Evolutionary conservation across 1,140 invertebrate genomes (phyloP), one percentile per base, ranked within the genome.

Genomic region (Venustaconcha ellipsiformis): DNA sequence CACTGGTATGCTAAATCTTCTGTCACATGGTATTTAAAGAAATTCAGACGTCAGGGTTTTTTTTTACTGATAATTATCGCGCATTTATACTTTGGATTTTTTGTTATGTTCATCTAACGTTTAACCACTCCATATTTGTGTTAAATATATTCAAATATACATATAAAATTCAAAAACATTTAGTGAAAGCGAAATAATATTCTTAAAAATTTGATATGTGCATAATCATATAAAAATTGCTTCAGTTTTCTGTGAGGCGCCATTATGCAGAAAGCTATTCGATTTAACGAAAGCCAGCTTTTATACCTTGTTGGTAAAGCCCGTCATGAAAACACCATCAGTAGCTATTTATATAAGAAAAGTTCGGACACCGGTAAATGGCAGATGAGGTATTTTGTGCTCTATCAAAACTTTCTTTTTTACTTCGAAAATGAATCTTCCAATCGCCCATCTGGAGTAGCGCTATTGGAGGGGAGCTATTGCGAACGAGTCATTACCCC

Each of bases 391-490:
- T 97, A 95, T 93, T 97, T 97, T 88, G 93, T 96, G 30, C 92
- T 98, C 5, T 97, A 97, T 88, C 96, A 97, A 93, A 98, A 97
- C 91, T 88, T 97, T 73, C 90, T 97, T 73, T 97, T 97, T 90
- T 97, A 97, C 90, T 97, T 95, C 88, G 96, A 98, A 82, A 94
- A 93, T 68, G 96, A 97, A 78, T 80, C 81, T n/a, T 80, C 86
- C 12, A 92, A 92, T 17, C 91, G 94, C 60, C 96, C 95, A 0
- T 95, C 94, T 1, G 96, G 96, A 0, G 93, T 97, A 4, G 92
- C 97, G 64, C 91, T 97, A 60, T 91, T 97, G 23, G 96, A 98
- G 87, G 96, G 96, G 1, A 96, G 95, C 83, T 97, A 96, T 90
- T 97, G 95, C 86, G 95, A 97, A 87, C 90, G 95, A 57, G 91